Evolutionary conservation across 2,797 vertebrate genomes (phyloP), one percentile per base, ranked within the genome.

Genomic region (Platyrinchus mystaceus): DNA sequence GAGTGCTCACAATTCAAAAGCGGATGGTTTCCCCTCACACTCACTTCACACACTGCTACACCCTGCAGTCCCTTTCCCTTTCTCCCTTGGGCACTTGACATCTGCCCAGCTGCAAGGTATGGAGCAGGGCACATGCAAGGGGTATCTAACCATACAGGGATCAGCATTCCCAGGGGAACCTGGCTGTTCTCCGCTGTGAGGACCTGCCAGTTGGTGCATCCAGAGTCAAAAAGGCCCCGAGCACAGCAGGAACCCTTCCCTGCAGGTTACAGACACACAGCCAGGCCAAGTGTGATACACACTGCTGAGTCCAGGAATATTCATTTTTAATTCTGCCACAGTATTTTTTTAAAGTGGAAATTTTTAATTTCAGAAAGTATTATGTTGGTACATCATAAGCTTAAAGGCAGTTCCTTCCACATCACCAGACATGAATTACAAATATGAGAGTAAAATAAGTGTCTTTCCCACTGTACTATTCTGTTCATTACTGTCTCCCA

Each of bases 71-170:
- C 43, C 23, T 10, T n/a, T 27, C 28, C 24, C 68, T 49, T 50
- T 27, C 56, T 47, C 55, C 55, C 9, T 32, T 16, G 24, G 43
- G n/a, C 30, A 22, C 37, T 3, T 24, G 22, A 17, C 10, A 4
- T 2, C 13, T 5, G 39, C 53, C 36, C 49, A 63, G 49, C n/a
- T 49, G 59, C 41, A 52, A 16, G 36, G 49, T 22, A 1, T 4
- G 9, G 21, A 37, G 53, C 23, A 20, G 28, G 19, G 59, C 21
- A 2, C 2, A 0, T 19, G 36, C 43, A 36, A 49, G 41, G 36
- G 27, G 10, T 1, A 15, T 11, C 22, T 13, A 23, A 37, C 32
- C 50, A 6, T 1, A 8, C 36, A 53, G 8, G 34, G 9, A 6
- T 18, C 21, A 77, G 56, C 32, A 17, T 16, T 55, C 71, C 39